Evolutionary conservation across 2,888 invertebrate species (phyloP).

Genomic region (Metellina segmentata): DNA sequence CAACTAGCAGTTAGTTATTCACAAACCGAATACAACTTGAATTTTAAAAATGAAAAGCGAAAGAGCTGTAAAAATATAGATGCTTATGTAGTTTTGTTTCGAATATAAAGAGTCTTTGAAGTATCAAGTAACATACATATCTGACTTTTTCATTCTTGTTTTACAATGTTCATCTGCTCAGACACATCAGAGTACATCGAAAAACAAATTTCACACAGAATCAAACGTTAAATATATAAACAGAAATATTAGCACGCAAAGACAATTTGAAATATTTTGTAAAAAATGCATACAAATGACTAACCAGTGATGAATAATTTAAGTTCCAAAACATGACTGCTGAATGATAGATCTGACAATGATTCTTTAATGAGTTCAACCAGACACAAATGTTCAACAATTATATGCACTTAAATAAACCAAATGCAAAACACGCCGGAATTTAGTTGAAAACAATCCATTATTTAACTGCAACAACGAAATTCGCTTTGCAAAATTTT

Average conservation of each 20-base stretch:
- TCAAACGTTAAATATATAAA: constrained; percentile 46
- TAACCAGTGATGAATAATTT: constrained; percentile 31
- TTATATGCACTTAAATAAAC: too few relatives aligned
- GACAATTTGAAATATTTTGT: constrained; percentile 31
- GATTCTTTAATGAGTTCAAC: not conserved
- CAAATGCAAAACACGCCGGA: too few relatives aligned
- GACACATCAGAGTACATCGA: not conserved
- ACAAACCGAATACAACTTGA: too few relatives aligned
- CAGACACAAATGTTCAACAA: too few relatives aligned
- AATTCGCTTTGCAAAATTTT: not conserved
- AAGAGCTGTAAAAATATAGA: not conserved
- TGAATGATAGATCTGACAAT: constrained; percentile 28
- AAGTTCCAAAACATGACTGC: constrained; percentile 16
- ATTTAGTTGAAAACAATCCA: not conserved
- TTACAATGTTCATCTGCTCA: constrained; percentile 3
- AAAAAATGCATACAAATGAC: constrained; percentile 37
- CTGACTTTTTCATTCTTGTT: not conserved
- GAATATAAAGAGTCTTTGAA: not conserved
- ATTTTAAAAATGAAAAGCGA: not conserved
- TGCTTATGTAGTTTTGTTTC: not conserved
- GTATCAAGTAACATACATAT: not conserved
- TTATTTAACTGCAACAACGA: not conserved
- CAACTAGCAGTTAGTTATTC: too few relatives aligned
- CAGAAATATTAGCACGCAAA: constrained; percentile 36
- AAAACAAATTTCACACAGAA: constrained; percentile 38